phyloP scores from a whole-genome alignment of 2,113 vertebrate genomes.

The Dendrocopos noguchii region DNA sequence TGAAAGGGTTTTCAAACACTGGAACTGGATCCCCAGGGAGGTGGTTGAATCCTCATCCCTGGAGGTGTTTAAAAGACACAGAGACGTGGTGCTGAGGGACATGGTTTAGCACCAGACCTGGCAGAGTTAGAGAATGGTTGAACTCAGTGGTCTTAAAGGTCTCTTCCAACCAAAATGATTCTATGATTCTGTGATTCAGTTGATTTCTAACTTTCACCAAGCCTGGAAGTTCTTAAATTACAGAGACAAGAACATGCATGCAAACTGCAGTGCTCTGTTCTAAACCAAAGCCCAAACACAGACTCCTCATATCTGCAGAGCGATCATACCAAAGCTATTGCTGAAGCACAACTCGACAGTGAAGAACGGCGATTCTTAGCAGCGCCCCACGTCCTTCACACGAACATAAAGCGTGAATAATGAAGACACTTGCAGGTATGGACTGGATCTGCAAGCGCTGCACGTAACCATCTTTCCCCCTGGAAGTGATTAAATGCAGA shows the following conservation, averaged over 20 bases:
- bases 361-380: background rate
- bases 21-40: too few relatives aligned
- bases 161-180: too few relatives aligned
- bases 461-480: background rate
- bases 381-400: background rate
- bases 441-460: background rate
- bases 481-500: slow-evolving; percentile 58
- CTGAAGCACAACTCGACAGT: background rate
- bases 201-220: background rate
- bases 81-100: too few relatives aligned
- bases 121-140: too few relatives aligned
- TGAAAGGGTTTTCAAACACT: too few relatives aligned
- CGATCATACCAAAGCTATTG: background rate
- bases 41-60: too few relatives aligned
- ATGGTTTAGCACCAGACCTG: too few relatives aligned
- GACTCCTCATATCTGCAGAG: background rate
- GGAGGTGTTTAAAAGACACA: too few relatives aligned
- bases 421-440: background rate
- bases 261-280: background rate
- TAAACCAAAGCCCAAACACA: background rate
- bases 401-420: background rate
- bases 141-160: too few relatives aligned
- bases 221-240: background rate
- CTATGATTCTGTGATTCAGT: too few relatives aligned
- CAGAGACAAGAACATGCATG: background rate